phyloP scores from a whole-genome alignment of 2,797 vertebrate species.

The Tamandua tetradactyla region DNA sequence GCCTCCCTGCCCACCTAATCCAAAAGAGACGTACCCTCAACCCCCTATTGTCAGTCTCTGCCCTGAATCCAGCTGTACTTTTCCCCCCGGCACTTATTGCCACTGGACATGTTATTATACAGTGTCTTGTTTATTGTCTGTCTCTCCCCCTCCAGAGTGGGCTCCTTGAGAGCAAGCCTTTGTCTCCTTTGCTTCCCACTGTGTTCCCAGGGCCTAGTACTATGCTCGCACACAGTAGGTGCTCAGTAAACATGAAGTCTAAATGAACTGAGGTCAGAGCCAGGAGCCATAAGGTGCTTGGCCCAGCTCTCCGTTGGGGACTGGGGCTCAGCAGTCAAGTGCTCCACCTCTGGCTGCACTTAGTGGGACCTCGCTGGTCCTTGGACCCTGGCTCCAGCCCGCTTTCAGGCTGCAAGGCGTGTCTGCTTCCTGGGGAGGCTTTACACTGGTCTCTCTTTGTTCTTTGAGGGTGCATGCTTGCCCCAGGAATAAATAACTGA shows the following conservation, averaged over 20 bases:
- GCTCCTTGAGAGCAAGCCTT: background rate
- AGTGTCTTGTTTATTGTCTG: background rate
- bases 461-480: background rate
- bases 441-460: background rate
- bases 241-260: fast-evolving
- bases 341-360: background rate
- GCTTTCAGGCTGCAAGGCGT: fast-evolving
- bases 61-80: fast-evolving
- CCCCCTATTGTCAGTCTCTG: background rate
- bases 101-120: background rate
- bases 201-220: background rate
- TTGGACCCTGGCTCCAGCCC: background rate
- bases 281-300: background rate
- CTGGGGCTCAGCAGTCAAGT: background rate
- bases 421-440: background rate
- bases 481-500: background rate
- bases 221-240: fast-evolving
- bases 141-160: background rate
- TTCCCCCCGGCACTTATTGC: background rate
- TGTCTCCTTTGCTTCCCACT: background rate
- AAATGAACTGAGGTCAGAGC: background rate
- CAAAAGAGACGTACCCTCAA: background rate
- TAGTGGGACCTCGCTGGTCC: background rate
- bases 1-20: background rate
- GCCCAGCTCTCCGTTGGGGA: background rate